phyloP scores from a whole-genome alignment of 2,888 invertebrate species.

The Gastracanthus pulcherrimus region DNA sequence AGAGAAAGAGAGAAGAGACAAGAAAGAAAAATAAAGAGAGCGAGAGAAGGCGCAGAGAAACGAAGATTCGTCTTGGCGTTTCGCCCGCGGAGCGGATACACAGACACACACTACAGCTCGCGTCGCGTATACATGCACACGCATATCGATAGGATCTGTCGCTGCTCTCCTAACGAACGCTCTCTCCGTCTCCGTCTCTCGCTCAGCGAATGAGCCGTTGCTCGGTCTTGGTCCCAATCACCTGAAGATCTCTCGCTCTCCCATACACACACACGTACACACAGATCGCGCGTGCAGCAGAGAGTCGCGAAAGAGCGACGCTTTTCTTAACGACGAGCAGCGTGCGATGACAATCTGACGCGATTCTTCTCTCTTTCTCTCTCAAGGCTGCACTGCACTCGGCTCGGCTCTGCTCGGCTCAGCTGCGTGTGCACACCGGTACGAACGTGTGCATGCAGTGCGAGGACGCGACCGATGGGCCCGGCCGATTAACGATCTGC shows the following conservation, averaged over 20 bases:
- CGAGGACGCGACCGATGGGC: conserved; percentile 17
- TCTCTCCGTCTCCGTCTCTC: neutral
- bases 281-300: neutral
- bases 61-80: no score
- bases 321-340: conserved; percentile 50
- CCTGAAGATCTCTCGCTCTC: conserved; percentile 19
- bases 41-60: neutral
- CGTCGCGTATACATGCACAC: conserved; percentile 1
- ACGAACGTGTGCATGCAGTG: neutral
- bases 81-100: no score
- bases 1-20: neutral
- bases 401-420: no score
- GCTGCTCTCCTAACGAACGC: conserved; percentile 19
- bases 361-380: neutral
- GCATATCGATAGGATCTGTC: conserved; percentile 45
- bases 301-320: conserved; percentile 9
- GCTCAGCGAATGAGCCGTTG: conserved; percentile 15
- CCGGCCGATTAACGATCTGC: conserved; percentile 31
- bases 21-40: neutral
- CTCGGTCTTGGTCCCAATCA: conserved; percentile 12
- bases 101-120: neutral
- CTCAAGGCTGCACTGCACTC: no score
- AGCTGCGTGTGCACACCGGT: neutral
- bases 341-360: conserved; percentile 47
- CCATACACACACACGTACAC: neutral